Evolutionary conservation across 2,113 vertebrate species (phyloP).

Genomic region (Brachionichthys hirsutus): DNA sequence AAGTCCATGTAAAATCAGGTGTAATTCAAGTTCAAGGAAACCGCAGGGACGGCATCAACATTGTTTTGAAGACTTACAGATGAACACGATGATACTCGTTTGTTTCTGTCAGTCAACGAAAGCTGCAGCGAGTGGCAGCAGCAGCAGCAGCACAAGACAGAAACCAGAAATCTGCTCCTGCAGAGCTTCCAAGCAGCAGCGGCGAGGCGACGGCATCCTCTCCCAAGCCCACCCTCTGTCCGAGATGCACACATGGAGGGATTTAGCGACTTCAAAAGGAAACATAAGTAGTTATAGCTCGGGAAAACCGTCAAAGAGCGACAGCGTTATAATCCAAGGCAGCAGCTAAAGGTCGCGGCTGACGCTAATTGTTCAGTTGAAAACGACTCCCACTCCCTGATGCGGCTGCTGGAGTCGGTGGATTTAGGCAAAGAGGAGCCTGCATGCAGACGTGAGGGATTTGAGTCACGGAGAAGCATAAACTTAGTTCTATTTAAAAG

Average conservation of each 20-base stretch:
- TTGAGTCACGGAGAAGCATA: conserved; percentile 24
- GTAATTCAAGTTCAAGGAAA: no score
- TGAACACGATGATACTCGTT: conserved; percentile 70
- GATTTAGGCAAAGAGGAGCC: conserved; percentile 21
- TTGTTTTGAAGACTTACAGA: conserved; percentile 44
- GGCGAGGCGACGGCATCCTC: conserved; percentile 30
- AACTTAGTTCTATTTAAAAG: conserved; percentile 30
- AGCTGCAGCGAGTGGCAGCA: conserved; percentile 10
- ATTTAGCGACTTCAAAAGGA: conserved; percentile 72
- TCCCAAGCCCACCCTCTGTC: conserved; percentile 28
- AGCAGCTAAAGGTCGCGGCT: conserved; percentile 42
- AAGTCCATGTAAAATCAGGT: no score
- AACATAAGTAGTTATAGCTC: conserved; percentile 33
- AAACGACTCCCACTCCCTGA: conserved; percentile 33
- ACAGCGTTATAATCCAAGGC: conserved; percentile 52
- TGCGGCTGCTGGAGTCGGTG: conserved; percentile 12
- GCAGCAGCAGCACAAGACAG: conserved; percentile 9
- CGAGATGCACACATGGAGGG: conserved; percentile 40
- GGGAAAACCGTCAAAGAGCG: conserved; percentile 53
- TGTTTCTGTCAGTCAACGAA: conserved; percentile 72
- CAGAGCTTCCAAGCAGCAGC: conserved; percentile 62
- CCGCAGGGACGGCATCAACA: conserved; percentile 37
- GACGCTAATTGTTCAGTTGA: conserved; percentile 56
- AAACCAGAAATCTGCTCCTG: conserved; percentile 39
- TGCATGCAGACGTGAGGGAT: conserved; percentile 31